Base-by-base conservation (phyloP, 2,888 invertebrate species). In the Sceliomorpha sp. region DNA sequence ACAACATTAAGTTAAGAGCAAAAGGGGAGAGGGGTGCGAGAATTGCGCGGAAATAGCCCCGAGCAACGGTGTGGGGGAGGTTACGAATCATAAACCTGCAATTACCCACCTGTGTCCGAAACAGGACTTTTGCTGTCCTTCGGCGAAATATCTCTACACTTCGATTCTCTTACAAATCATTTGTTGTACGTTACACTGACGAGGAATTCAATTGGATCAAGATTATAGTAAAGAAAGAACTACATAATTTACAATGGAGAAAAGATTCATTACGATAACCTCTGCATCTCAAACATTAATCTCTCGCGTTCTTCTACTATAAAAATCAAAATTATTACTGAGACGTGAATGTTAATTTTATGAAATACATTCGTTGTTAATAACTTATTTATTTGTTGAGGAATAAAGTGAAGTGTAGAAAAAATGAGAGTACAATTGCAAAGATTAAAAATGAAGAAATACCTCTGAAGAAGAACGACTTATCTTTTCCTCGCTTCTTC, bases 81-180 rank as follows among this genome's bases (percentile, higher is more conserved):
- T 80, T 81, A 84, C 87, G 85, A 87, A 83, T 88, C 87, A 86
- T 87, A 85, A 87, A 86, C 78, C 81, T 78, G 81, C 85, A 84
- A 87, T 87, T 87, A 86, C 77, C 79, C 78, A 71, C 73, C 76
- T 76, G 70, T 64, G 70, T 71, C 62, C 70, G 68, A 36, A 62
- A 58, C 53, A 70, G 70, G 60, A 53, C 42, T 48, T n/a, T 34
- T 26, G 17, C 48, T 60, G 67, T 67, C 63, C 67, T 63, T 39
- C 39, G 58, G 31, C 37, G 45, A 44, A 59, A 59, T 51, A 45
- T 24, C 60, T 37, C 42, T 58, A 37, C 42, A 40, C 50, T 51
- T 60, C 68, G 71, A 68, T 51, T 58, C 47, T 7, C 62, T 56
- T 51, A 50, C 56, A 59, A 66, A 47, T 53, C 58, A 48, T 64